Conservation (phyloP, 2,113 vertebrate genomes). For the Meles meles region DNA sequence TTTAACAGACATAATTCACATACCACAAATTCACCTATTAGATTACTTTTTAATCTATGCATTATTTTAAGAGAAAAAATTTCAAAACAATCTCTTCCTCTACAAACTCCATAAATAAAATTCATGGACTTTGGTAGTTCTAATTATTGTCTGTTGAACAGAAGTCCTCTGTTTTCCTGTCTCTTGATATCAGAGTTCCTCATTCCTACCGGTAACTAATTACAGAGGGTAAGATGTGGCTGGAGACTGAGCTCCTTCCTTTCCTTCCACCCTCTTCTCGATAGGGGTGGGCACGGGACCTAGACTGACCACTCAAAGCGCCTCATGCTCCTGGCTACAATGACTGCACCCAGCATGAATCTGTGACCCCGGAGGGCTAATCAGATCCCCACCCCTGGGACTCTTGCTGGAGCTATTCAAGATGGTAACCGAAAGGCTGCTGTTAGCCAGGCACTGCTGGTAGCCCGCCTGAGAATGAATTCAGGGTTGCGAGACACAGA, state of each 20-base stretch:
- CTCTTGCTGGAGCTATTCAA: not conserved
- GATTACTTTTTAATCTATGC: not conserved
- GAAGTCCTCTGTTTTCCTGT: not conserved
- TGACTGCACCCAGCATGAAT: not conserved
- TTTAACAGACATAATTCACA: not conserved
- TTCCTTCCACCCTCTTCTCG: not conserved
- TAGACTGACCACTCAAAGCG: not conserved
- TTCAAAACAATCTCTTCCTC: not conserved
- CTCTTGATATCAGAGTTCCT: not conserved
- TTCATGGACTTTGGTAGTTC: not conserved
- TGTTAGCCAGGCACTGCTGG: not conserved
- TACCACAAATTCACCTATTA: not conserved
- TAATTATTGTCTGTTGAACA: not conserved
- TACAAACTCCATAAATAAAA: not conserved
- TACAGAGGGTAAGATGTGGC: not conserved
- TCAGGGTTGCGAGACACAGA: not conserved
- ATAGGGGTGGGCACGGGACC: not conserved
- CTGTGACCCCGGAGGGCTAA: not conserved
- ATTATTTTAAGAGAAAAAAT: not conserved
- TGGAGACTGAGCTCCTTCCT: not conserved
- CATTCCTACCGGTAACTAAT: not conserved
- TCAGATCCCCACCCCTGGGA: not conserved
- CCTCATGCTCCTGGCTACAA: not conserved
- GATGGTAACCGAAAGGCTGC: not conserved
- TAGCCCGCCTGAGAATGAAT: not conserved